Evolutionary conservation across 2,888 invertebrate genomes (phyloP).

Genomic region (Hoplodrina ambigua): DNA sequence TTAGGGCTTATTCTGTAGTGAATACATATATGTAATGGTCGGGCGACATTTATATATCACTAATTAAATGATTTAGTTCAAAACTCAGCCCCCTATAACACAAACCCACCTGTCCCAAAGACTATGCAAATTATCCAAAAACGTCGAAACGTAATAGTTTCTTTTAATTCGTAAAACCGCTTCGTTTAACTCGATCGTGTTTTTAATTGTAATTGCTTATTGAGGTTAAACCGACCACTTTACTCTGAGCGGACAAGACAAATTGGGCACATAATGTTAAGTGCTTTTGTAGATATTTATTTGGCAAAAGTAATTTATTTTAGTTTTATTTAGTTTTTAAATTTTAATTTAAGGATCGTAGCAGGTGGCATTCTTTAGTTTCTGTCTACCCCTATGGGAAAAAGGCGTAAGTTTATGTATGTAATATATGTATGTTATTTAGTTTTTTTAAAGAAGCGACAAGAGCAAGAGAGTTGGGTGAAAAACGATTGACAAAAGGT

Average conservation of each 20-base stretch:
- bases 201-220: slow-evolving; percentile 26
- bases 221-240: slow-evolving; percentile 4
- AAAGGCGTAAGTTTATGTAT: too few relatives aligned
- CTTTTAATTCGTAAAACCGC: slow-evolving; percentile 20
- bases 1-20: too few relatives aligned
- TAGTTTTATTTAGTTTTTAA: too few relatives aligned
- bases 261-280: neutral
- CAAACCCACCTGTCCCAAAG: slow-evolving; percentile 2
- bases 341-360: too few relatives aligned
- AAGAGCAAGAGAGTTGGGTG: too few relatives aligned
- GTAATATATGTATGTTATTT: too few relatives aligned
- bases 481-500: too few relatives aligned
- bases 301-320: neutral
- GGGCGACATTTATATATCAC: too few relatives aligned
- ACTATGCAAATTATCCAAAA: slow-evolving; percentile 23
- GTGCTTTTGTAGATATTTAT: slow-evolving; percentile 3
- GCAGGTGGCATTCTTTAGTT: too few relatives aligned
- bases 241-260: neutral
- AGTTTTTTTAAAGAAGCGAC: too few relatives aligned
- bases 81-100: slow-evolving; percentile 4
- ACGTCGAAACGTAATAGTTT: slow-evolving; percentile 25
- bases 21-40: too few relatives aligned
- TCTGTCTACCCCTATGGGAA: too few relatives aligned
- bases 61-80: neutral
- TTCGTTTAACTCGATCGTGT: slow-evolving; percentile 41